Evolutionary conservation across 2,888 invertebrate genomes (phyloP).

Genomic region (Boloria selene): DNA sequence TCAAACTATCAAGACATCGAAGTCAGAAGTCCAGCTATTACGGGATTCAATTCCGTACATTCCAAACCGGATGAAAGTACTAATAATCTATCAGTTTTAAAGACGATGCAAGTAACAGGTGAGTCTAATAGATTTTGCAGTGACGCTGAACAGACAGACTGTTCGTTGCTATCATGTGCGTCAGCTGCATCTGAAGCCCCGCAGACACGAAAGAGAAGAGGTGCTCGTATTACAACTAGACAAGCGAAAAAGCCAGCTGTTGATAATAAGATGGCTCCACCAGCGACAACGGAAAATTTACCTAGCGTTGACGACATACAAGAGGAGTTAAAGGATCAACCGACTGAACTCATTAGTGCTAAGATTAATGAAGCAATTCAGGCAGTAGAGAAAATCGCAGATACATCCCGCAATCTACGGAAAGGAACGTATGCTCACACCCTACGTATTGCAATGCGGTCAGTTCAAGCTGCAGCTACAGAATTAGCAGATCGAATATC

Average conservation of each 20-base stretch:
- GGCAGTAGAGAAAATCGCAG: conserved; percentile 1
- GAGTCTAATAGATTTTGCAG: too few species aligned
- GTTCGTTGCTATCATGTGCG: too few species aligned
- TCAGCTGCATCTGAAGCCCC: too few species aligned
- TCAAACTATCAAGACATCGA: not conserved
- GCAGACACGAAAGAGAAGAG: too few species aligned
- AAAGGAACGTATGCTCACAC: not conserved
- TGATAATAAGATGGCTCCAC: too few species aligned
- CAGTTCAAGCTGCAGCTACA: conserved; percentile 1
- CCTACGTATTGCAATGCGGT: not conserved
- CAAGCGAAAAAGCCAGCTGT: too few species aligned
- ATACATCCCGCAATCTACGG: not conserved
- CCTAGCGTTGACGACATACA: not conserved
- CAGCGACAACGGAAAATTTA: not conserved
- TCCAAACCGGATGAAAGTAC: not conserved
- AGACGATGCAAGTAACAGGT: too few species aligned
- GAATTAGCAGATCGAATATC: not conserved
- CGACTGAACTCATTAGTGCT: too few species aligned
- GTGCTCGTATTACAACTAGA: too few species aligned
- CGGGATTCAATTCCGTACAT: too few species aligned
- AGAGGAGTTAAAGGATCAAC: not conserved
- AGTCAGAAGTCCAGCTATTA: not conserved
- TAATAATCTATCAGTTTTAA: not conserved
- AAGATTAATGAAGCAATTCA: too few species aligned
- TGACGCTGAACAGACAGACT: too few species aligned